phyloP scores from a whole-genome alignment of 2,113 vertebrate genomes.

The Bos javanicus region DNA sequence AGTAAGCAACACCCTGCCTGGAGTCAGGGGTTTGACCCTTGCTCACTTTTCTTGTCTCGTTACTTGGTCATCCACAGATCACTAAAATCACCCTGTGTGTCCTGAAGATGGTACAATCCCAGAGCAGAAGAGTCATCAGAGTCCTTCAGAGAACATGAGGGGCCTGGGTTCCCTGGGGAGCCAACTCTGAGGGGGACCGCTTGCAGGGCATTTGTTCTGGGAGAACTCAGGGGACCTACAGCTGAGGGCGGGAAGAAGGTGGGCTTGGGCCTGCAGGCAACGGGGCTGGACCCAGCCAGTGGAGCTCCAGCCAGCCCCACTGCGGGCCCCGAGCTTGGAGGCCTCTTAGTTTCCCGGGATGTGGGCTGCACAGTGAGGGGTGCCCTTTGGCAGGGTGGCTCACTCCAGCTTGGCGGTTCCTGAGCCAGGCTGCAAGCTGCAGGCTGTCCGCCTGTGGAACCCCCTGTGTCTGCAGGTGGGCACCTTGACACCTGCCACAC shows the following conservation, averaged over 20 bases:
- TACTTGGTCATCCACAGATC: too few relatives aligned
- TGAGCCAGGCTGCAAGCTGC: not conserved
- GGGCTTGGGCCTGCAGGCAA: not conserved
- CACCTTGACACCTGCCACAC: not conserved
- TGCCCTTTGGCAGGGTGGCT: not conserved
- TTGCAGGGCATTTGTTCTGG: not conserved
- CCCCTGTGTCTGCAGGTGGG: not conserved
- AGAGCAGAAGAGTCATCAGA: accelerated
- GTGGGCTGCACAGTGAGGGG: not conserved
- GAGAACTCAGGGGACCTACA: not conserved
- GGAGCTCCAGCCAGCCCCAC: not conserved
- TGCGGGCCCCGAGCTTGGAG: not conserved
- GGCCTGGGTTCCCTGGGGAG: not conserved
- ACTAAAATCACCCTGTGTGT: accelerated
- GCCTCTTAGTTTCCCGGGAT: not conserved
- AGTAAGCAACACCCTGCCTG: too few relatives aligned
- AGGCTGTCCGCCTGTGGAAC: not conserved
- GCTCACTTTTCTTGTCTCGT: not conserved
- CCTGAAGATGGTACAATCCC: not conserved
- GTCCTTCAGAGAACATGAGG: not conserved
- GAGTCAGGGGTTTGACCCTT: too few relatives aligned
- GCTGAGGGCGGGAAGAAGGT: not conserved
- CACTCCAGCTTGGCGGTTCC: too few relatives aligned
- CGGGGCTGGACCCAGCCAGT: accelerated
- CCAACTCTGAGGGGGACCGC: not conserved